Conservation (phyloP, 2,888 invertebrate genomes). For the Bembecia ichneumoniformis region DNA sequence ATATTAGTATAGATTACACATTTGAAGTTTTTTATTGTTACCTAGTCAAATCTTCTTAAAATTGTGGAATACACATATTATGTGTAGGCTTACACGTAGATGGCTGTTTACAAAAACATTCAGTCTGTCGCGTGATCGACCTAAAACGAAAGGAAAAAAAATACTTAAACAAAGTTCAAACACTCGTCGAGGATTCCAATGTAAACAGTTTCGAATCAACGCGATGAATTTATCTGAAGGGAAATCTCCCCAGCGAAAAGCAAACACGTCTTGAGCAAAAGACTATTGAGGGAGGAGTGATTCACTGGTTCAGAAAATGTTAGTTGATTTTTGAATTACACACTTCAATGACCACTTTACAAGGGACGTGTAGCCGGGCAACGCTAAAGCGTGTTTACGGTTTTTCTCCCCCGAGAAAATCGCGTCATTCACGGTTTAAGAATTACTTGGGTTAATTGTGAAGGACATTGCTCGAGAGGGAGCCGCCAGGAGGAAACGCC, state of each 20-base stretch:
- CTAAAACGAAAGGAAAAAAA: not conserved
- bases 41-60: too few species aligned
- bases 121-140: too few species aligned
- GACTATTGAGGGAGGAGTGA: slow-evolving; percentile 53
- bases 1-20: too few species aligned
- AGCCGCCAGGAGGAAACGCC: too few species aligned
- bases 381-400: slow-evolving; percentile 33
- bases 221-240: slow-evolving; percentile 57
- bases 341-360: slow-evolving; percentile 49
- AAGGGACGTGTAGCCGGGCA: slow-evolving; percentile 19
- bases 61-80: too few species aligned
- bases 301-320: slow-evolving; percentile 65
- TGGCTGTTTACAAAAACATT: too few species aligned
- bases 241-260: slow-evolving; percentile 52
- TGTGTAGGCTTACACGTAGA: too few species aligned
- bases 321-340: slow-evolving; percentile 71
- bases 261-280: slow-evolving; percentile 55
- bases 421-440: not conserved
- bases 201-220: slow-evolving; percentile 63
- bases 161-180: slow-evolving; percentile 5
- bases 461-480: too few species aligned
- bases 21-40: too few species aligned
- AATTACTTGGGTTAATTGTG: too few species aligned
- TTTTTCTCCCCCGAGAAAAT: slow-evolving; percentile 6
- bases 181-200: slow-evolving; percentile 30